A percentile compares a stretch with the other conserved stretches of the same genome.
These are phyloP conservation scores for Theretra japonica DNA, from an alignment of 2,888 invertebrate species.

Conservation along the genomic window DNA sequence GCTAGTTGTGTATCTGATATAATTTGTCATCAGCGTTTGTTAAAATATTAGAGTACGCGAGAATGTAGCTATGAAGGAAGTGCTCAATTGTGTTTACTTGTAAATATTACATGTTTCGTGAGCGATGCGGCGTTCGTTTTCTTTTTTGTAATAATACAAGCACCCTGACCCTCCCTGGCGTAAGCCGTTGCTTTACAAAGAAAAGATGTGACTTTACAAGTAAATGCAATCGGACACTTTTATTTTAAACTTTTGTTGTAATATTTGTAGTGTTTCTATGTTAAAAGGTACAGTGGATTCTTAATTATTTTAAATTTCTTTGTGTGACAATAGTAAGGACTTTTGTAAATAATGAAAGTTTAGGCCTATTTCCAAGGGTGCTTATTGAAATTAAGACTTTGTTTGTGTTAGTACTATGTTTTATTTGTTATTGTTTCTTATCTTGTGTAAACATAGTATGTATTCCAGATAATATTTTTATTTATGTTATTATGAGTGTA, in stretches of 20 bases:
- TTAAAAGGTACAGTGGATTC: not conserved
- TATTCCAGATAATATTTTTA: not conserved
- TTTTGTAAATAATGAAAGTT: too few relatives aligned
- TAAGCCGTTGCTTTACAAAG: constrained; percentile 64
- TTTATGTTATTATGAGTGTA: not conserved
- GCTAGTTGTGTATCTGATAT: constrained; percentile 64
- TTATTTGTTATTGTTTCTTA: constrained; percentile 22
- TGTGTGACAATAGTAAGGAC: not conserved
- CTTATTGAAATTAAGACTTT: not conserved
- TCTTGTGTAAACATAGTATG: not conserved
- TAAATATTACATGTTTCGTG: constrained; percentile 25
- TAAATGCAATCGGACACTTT: not conserved
- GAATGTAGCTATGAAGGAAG: not conserved
- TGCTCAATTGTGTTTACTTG: not conserved
- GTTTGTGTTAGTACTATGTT: not conserved
- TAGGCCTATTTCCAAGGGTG: not conserved
- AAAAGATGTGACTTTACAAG: constrained; percentile 37
- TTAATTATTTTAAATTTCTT: not conserved
- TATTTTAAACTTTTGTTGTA: not conserved
- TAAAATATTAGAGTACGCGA: constrained; percentile 37
- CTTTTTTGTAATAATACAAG: constrained; percentile 42
- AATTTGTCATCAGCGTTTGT: constrained; percentile 66
- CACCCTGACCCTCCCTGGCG: constrained; percentile 61
- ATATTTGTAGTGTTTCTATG: not conserved
- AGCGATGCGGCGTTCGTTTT: constrained; percentile 14